phyloP scores from a whole-genome alignment of 1,140 invertebrate genomes.

The Maniola jurtina region DNA sequence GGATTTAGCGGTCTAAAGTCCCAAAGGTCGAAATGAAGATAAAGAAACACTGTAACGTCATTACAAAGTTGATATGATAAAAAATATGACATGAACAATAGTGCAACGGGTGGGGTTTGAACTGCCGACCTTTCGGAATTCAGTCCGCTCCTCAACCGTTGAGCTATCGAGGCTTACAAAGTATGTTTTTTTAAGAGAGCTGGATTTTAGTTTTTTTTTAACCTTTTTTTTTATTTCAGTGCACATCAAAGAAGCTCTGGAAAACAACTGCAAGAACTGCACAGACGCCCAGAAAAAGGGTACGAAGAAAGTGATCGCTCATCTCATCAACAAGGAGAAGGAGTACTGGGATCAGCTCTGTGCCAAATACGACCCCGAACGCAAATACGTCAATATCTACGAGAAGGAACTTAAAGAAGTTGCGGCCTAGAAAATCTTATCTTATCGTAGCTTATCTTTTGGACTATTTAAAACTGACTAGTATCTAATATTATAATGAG shows the following conservation, averaged over 20 bases:
- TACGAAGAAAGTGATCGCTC: constrained; percentile 78
- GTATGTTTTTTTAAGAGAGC: not conserved
- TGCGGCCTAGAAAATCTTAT: not conserved
- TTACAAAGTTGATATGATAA: no score
- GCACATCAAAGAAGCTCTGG: constrained; percentile 81
- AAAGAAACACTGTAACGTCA: no score
- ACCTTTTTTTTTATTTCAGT: constrained; percentile 34
- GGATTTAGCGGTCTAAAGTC: no score
- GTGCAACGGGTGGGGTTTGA: no score
- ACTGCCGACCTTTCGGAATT: no score
- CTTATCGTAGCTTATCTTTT: not conserved
- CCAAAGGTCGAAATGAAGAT: no score
- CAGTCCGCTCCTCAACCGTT: no score
- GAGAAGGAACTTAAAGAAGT: constrained; percentile 51
- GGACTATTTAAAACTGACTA: no score
- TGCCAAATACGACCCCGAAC: constrained; percentile 81
- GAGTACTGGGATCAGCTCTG: constrained; percentile 80
- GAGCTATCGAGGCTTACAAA: no score
- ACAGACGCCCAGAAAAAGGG: constrained; percentile 79
- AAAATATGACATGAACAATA: no score
- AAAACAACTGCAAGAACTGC: constrained; percentile 82
- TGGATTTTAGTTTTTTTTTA: not conserved
- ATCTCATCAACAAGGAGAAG: constrained; percentile 79
- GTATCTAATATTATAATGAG: no score
- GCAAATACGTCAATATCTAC: constrained; percentile 73